Evolutionary conservation across 2,888 invertebrate species (phyloP), one percentile per base, ranked within the genome.

Genomic region (Hemistola chrysoprasaria): DNA sequence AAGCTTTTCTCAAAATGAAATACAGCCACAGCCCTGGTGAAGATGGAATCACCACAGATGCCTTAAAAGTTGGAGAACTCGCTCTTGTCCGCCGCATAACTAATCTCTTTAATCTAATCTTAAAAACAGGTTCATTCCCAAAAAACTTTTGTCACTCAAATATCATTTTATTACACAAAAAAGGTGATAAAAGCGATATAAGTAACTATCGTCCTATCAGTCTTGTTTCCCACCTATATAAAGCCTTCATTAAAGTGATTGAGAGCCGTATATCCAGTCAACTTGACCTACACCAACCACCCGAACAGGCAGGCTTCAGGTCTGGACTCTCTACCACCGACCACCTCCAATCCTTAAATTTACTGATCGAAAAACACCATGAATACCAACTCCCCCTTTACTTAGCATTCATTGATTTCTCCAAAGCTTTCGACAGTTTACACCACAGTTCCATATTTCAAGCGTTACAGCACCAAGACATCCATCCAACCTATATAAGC

Each of bases 21-120:
- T 16, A 16, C 4, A 16, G 16, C 4, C 2, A 4, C 2, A 16
- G 16, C 4, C 27, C 39, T 1, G 39, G 33, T 5, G 9, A 33
- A 7, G 26, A 32, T 22, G 27, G 27, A n/a, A 22, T 39, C 6
- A 27, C 32, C 11, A 39, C 39, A 2, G 39, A 39, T 16, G 23
- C 40, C 6, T 16, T 40, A 16, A 16, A 16, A 16, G 4, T 16
- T 16, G 16, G 16, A 16, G 16, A 16, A 16, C 16, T 4, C 2
- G 16, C 16, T 4, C 16, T 16, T 16, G 2, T 16, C 2, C 16
- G 3, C 16, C 16, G 20, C 1, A 24, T 22, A 1, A 9, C 23
- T 30, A 30, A 24, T 30, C 6, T 7, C 10, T 26, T 26, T 10
- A 26, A 26, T 10, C 10, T 7, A 26, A 10, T 26, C 6, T 10